Base-by-base conservation (phyloP, 2,888 invertebrate genomes). In the Tenodera sinensis region DNA sequence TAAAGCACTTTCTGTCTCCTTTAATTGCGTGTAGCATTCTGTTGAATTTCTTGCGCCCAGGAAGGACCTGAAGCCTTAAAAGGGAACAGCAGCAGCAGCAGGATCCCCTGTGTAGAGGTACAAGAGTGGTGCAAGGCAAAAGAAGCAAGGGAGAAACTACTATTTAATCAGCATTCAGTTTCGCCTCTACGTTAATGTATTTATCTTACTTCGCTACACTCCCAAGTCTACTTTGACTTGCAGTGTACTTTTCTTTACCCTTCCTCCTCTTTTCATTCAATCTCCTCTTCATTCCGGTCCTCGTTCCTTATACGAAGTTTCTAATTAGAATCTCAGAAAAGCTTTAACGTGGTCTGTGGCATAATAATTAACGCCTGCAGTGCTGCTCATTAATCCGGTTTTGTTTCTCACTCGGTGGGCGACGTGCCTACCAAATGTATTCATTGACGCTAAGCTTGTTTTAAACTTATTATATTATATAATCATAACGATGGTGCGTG, bases 321-420 rank as follows among this genome's bases (percentile, higher is more conserved):
- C 81, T 81, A 86, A 86, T 86, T 86, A 81, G 81, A 86, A 86
- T 86, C 86, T 86, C 81, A 86, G 71, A 81, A 86, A 86, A 86
- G 71, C 28, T 86, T 86, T 86, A 86, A 86, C 28, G 81, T 86
- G 86, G 28, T 86, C 81, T 86, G 86, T 20, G 86, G 86, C 42
- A 86, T 86, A 47, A 87, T 87, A 88, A 88, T 87, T 88, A 87
- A 84, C 88, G 88, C 90, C 89, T 86, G 81, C 84, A 89, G 89
- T 81, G 87, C 28, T 84, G 71, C 89, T 89, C 89, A 89, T 89
- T 89, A 88, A 89, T 87, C 83, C 84, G 47, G 34, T 85, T 85
- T 47, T 83, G 34, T 85, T 84, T 84, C 20, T 28, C 85, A 82
- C 88, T 84, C 25, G 54, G 3, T 6, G 3, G 25, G 87, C 87